Evolutionary conservation across 1,140 invertebrate genomes (phyloP).

Genomic region (Drosophila novamexicana): DNA sequence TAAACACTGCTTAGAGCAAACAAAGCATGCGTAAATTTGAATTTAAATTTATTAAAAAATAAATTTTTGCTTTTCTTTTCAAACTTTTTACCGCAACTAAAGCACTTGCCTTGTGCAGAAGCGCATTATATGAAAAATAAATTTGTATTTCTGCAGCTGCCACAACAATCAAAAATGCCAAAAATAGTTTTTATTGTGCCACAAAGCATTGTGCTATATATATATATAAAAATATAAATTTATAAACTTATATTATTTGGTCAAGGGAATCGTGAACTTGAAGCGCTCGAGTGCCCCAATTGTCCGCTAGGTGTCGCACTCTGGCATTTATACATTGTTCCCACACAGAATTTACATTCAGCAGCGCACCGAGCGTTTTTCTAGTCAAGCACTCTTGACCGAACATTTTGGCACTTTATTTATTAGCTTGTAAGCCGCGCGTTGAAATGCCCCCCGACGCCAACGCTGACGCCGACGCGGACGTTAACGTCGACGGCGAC

Average conservation of each 20-base stretch:
- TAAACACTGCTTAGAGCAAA: neutral
- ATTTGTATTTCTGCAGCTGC: constrained; percentile 3
- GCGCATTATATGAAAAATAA: neutral
- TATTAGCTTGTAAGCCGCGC: constrained; percentile 75
- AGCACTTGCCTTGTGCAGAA: constrained; percentile 1
- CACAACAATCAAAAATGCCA: constrained; percentile 18
- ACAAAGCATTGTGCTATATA: neutral
- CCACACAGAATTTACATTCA: constrained; percentile 59
- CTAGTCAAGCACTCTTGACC: constrained; percentile 73
- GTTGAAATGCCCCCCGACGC: constrained; percentile 59
- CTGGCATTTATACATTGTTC: constrained; percentile 29
- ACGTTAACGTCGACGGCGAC: neutral
- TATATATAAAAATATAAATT: neutral
- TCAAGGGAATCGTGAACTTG: constrained; percentile 15
- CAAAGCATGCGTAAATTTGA: neutral
- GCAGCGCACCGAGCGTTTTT: constrained; percentile 67
- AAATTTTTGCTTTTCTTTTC: neutral
- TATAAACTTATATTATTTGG: neutral
- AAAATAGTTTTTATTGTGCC: constrained; percentile 26
- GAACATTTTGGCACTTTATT: constrained; percentile 63
- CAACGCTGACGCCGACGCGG: neutral
- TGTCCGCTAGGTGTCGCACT: constrained; percentile 26
- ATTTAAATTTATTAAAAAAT: no score
- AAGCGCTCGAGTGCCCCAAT: constrained; percentile 13
- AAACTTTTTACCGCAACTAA: neutral